Conservation (phyloP, 2,113 vertebrate genomes). For the Turdus rufiventris region DNA sequence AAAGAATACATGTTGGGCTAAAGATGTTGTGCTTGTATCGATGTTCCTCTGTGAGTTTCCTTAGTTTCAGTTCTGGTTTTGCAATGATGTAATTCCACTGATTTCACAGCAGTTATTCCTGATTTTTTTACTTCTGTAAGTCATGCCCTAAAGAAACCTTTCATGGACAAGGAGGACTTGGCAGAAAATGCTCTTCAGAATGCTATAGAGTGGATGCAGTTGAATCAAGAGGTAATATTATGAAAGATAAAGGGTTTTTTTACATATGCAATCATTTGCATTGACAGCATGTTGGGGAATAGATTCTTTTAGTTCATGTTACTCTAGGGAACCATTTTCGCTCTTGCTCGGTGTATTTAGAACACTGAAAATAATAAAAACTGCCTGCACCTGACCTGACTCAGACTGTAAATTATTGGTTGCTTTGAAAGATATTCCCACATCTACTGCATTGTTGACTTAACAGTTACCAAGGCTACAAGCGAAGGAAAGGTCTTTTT, state of each 20-base stretch:
- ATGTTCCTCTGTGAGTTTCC: background rate
- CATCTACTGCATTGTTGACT: background rate
- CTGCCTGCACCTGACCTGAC: background rate
- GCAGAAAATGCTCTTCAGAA: background rate
- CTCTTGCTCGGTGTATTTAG: background rate
- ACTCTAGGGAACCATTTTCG: background rate
- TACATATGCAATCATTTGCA: background rate
- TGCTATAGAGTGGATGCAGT: background rate
- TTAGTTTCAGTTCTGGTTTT: background rate
- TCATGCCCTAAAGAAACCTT: background rate
- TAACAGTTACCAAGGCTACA: background rate
- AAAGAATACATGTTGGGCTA: background rate
- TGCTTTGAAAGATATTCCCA: background rate
- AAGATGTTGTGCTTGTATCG: background rate
- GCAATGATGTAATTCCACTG: background rate
- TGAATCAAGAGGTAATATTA: background rate
- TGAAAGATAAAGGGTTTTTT: background rate
- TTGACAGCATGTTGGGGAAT: background rate
- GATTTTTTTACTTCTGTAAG: background rate
- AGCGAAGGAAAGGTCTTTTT: background rate
- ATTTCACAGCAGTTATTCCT: background rate
- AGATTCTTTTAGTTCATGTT: background rate
- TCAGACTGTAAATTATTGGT: background rate
- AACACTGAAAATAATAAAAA: background rate
- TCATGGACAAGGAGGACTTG: background rate